Base-by-base conservation (phyloP, 2,888 invertebrate species). In the Celastrina argiolus region DNA sequence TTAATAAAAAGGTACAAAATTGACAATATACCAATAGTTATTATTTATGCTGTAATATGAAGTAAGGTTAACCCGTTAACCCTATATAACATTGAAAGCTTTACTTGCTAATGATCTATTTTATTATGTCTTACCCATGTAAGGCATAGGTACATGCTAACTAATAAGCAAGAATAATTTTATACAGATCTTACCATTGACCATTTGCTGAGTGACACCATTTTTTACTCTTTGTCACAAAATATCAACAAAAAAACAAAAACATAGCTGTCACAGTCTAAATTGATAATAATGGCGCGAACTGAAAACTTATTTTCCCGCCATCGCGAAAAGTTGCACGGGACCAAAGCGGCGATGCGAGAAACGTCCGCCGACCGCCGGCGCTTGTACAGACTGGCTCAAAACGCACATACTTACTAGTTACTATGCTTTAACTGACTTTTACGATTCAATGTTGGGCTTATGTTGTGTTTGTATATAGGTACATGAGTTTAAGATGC, bases 311-410 rank as follows among this genome's bases (percentile, higher is more conserved):
- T 72, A 76, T 76, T 81, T 85, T 84, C 83, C 81, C 86, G 85
- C 82, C 87, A 87, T 85, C 69, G 67, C 81, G 81, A 76, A 80
- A 88, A 88, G 80, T 85, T 88, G 81, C 77, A 79, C 88, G 87
- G 85, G 81, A 72, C 72, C 72, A 77, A 77, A 76, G 70, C 71
- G 64, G 67, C 59, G 69, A 69, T 70, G 70, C 74, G 75, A 76
- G 77, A 85, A 80, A 79, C 78, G 76, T 68, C 70, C 77, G 72
- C 66, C 74, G 73, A 65, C 74, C 76, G 77, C 67, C 73, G 80
- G 77, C 81, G 77, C 72, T 74, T 39, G 1, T 71, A 74, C 74
- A 79, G 78, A 85, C 85, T 85, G 83, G 74, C 71, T 68, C 66
- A 65, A 59, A 67, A 66, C 66, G 65, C 56, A 34, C 36, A 39